Evolutionary conservation across 2,888 invertebrate genomes (phyloP).

Genomic region (Teleogryllus oceanicus): DNA sequence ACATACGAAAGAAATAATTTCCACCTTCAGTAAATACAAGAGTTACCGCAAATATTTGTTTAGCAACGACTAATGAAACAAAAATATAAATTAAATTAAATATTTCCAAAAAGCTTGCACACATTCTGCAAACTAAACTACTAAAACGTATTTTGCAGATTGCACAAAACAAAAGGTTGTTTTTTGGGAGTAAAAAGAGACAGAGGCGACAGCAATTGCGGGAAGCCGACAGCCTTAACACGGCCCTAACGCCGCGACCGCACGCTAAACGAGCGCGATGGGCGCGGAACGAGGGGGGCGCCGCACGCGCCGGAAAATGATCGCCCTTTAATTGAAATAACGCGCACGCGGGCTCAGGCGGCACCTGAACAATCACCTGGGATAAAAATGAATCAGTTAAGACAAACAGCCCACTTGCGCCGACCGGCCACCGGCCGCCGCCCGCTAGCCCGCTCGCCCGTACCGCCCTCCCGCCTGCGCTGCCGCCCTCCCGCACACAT

Average conservation of each 20-base stretch:
- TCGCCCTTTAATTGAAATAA: slow-evolving; percentile 10
- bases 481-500: not conserved
- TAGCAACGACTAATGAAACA: too few species aligned
- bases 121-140: too few species aligned
- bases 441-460: not conserved
- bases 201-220: too few species aligned
- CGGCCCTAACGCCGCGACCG: not conserved
- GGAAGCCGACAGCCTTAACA: not conserved
- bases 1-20: too few species aligned
- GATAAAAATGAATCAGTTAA: slow-evolving; percentile 30
- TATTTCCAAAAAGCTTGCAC: too few species aligned
- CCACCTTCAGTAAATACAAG: too few species aligned
- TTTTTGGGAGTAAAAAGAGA: too few species aligned
- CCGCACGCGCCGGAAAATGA: not conserved
- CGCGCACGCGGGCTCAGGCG: not conserved
- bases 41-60: too few species aligned
- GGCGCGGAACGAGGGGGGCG: not conserved
- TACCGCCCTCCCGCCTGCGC: not conserved
- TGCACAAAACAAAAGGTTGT: too few species aligned
- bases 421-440: not conserved
- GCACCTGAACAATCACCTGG: slow-evolving; percentile 24
- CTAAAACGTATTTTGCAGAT: too few species aligned
- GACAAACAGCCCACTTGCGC: slow-evolving; percentile 21
- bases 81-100: too few species aligned
- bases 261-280: not conserved